Conservation (phyloP, 1,140 invertebrate genomes). For the Grapholita molesta region DNA sequence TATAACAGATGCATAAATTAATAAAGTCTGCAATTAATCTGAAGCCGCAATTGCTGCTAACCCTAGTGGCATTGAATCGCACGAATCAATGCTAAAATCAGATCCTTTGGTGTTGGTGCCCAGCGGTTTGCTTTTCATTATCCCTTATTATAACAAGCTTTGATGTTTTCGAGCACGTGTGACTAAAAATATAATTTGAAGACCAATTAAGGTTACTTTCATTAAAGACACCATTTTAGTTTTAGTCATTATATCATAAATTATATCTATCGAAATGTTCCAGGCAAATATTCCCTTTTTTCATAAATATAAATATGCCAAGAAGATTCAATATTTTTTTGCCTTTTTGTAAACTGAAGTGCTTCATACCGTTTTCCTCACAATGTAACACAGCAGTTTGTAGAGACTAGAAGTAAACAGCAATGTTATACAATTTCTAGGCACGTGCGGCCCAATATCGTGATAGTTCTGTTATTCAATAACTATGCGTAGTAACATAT, state of each 20-base stretch:
- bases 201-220: background rate
- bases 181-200: background rate
- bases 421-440: background rate
- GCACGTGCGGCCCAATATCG: background rate
- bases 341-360: too few species aligned
- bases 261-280: too few species aligned
- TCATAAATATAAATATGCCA: too few species aligned
- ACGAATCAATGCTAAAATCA: background rate
- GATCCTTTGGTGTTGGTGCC: conserved; percentile 1
- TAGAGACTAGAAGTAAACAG: background rate
- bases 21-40: background rate
- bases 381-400: too few species aligned
- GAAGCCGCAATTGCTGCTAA: background rate
- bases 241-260: too few species aligned
- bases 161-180: background rate
- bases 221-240: background rate
- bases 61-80: background rate
- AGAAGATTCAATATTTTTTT: too few species aligned
- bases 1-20: too few species aligned
- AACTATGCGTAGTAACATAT: background rate
- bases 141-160: conserved; percentile 4
- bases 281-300: too few species aligned
- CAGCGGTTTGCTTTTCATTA: conserved; percentile 12
- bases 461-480: background rate
- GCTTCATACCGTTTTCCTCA: too few species aligned